These are phyloP conservation scores for Meteorus colon DNA, from an alignment of 2,888 invertebrate species.

Conservation along the genomic window DNA sequence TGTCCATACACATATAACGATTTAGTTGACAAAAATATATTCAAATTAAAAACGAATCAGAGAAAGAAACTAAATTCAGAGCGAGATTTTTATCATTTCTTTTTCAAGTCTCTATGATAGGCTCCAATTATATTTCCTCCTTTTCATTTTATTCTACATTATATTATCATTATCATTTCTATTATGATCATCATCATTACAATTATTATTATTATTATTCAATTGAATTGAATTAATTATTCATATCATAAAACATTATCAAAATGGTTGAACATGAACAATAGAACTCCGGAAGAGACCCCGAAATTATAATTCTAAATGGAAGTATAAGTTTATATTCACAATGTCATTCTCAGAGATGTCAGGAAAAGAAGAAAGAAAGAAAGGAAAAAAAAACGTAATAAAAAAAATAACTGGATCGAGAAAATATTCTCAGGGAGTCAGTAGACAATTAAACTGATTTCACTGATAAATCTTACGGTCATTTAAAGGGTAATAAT, in stretches of 20 bases:
- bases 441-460: slow-evolving; percentile 5
- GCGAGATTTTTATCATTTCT: neutral
- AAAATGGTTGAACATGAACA: slow-evolving; percentile 17
- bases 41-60: neutral
- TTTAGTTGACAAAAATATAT: neutral
- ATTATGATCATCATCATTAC: neutral
- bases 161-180: neutral
- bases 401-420: slow-evolving; percentile 24
- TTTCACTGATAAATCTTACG: neutral
- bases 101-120: neutral
- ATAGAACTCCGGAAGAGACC: slow-evolving; percentile 13
- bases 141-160: neutral
- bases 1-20: neutral
- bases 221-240: slow-evolving; percentile 21
- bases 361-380: neutral
- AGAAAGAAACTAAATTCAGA: neutral
- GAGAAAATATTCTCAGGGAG: slow-evolving; percentile 32
- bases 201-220: neutral
- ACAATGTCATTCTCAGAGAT: slow-evolving; percentile 6
- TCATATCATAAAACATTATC: slow-evolving; percentile 21
- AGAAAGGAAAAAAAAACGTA: slow-evolving; percentile 9
- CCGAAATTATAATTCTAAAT: neutral
- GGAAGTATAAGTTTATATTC: neutral
- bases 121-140: slow-evolving; percentile 1
- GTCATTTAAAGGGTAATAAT: slow-evolving; percentile 6